Evolutionary conservation across 2,888 invertebrate genomes (phyloP), one percentile per base, ranked within the genome.

Genomic region (Pyrrhosoma nymphula): DNA sequence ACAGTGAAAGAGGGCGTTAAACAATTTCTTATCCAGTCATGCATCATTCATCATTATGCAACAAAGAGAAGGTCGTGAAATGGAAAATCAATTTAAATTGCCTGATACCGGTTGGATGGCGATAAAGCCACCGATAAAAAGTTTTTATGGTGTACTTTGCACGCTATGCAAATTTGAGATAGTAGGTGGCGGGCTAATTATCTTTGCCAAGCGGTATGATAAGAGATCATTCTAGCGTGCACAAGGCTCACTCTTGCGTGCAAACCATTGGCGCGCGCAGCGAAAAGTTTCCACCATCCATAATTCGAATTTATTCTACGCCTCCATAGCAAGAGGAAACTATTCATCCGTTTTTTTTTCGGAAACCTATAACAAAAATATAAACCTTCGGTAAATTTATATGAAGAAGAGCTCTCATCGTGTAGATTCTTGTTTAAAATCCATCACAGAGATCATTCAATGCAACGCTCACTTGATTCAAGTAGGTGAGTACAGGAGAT

Each of bases 21-120:
- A 82, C 35, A 82, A 82, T 16, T 82, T 82, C 82, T 35, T 82
- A 82, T 82, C 82, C 35, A 14, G 14, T 82, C 35, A 35, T 82
- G 82, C 16, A 82, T 82, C 82, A 82, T 30, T 35, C 35, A 30
- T 35, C 0, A 69, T 69, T 69, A 69, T 3, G 30, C 82, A 30
- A 82, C 35, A 82, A 82, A 82, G 30, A 35, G 35, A 82, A 16
- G 82, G 35, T 35, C 82, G 82, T 82, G 82, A 35, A 35, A 35
- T 82, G 82, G 30, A n/a, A 35, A 82, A 82, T 82, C 35, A 82
- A 82, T 82, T 82, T 35, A 82, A 82, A 35, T 82, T 82, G 30
- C 35, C 14, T 35, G 82, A 82, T 82, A 35, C 16, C 35, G 16
- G 35, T 82, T 82, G 82, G 30, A 35, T 10, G 35, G 35, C 2